A percentile compares a stretch with the other conserved stretches of the same genome.
phyloP scores from a whole-genome alignment of 2,888 invertebrate species.

The Nomada fabriciana region DNA sequence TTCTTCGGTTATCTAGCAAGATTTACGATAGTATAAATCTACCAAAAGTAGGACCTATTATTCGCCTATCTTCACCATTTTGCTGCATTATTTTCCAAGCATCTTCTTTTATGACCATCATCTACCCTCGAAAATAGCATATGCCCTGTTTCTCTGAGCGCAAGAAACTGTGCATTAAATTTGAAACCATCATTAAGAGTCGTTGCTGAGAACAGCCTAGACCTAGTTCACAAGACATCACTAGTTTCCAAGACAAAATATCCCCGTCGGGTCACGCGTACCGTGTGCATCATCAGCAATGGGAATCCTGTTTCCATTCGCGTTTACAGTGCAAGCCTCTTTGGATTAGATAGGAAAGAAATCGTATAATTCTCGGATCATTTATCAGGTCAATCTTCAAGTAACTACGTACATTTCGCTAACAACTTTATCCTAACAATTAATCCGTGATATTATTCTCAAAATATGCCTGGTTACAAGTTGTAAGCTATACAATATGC shows the following conservation, averaged over 20 bases:
- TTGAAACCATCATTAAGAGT: background rate
- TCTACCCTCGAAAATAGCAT: background rate
- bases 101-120: background rate
- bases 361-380: too few species aligned
- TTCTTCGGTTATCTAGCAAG: background rate
- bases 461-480: too few species aligned
- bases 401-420: too few species aligned
- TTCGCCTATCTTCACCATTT: too few species aligned
- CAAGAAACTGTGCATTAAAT: background rate
- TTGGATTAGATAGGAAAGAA: slow-evolving; percentile 1
- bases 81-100: too few species aligned
- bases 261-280: background rate
- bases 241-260: background rate
- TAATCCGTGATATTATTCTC: too few species aligned
- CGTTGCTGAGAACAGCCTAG: background rate
- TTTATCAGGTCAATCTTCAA: too few species aligned
- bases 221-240: background rate
- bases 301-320: background rate
- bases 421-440: too few species aligned
- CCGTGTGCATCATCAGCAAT: background rate
- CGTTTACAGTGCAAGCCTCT: background rate
- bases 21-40: background rate
- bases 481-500: too few species aligned
- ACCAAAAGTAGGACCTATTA: background rate
- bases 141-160: background rate